Evolutionary conservation across 2,113 vertebrate species (phyloP).

Genomic region (Ptychochromis oligacanthus): DNA sequence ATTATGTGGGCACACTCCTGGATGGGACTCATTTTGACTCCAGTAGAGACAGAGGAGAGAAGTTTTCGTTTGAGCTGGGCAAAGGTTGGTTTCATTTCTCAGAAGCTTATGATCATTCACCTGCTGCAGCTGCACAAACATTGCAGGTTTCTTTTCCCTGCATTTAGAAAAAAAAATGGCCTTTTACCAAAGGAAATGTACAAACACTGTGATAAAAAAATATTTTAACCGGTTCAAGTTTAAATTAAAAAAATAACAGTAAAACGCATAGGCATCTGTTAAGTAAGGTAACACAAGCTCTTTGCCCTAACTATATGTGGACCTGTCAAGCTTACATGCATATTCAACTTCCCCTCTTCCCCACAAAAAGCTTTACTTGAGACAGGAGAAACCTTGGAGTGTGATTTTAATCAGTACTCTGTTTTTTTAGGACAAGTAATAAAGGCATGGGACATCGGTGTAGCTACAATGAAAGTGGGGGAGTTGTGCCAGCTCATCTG

Average conservation of each 20-base stretch:
- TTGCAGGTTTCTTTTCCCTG: background rate
- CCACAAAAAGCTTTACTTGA: background rate
- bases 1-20: constrained; percentile 93
- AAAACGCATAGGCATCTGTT: no score
- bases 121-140: background rate
- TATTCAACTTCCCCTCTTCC: background rate
- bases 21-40: constrained; percentile 97
- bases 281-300: background rate
- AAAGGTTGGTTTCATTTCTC: constrained; percentile 85
- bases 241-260: background rate
- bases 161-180: background rate
- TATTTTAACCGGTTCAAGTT: background rate
- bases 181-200: background rate
- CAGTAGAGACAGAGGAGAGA: constrained; percentile 90
- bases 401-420: background rate
- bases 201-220: background rate
- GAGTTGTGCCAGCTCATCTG: constrained; percentile 91
- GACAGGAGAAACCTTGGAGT: background rate
- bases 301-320: background rate
- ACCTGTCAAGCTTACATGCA: background rate
- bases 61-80: constrained; percentile 94
- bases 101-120: background rate
- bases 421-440: constrained; percentile 90
- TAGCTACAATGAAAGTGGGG: constrained; percentile 93
- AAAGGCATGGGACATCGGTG: constrained; percentile 95